These are phyloP conservation scores for Xylota segnis DNA, from an alignment of 2,888 invertebrate genomes.

Conservation along the genomic window DNA sequence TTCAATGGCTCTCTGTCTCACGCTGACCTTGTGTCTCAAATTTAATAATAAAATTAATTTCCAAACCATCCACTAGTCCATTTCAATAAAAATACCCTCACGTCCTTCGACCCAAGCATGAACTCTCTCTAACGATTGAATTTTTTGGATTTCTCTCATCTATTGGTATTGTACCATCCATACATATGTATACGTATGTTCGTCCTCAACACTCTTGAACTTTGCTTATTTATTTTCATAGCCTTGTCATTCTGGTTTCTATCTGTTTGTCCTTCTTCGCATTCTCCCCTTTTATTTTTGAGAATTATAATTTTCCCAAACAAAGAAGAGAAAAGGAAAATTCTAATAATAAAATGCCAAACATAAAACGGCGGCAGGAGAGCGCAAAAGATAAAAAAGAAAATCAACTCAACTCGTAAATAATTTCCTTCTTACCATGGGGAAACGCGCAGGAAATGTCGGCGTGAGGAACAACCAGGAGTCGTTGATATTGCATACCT, in stretches of 20 bases:
- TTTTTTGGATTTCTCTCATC: conserved; percentile 25
- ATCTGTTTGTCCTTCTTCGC: conserved; percentile 18
- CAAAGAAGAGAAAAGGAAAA: conserved; percentile 34
- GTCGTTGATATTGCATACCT: conserved; percentile 24
- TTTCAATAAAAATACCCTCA: conserved; percentile 20
- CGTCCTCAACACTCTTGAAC: conserved; percentile 16
- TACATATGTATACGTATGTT: no score
- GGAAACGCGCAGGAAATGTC: background rate
- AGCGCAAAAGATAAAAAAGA: conserved; percentile 21
- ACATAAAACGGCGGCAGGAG: background rate
- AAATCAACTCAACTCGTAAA: conserved; percentile 49
- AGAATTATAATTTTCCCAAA: conserved; percentile 17
- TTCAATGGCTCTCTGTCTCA: no score
- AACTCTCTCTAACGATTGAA: background rate
- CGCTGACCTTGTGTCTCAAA: background rate
- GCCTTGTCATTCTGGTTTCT: conserved; percentile 25
- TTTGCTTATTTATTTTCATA: conserved; percentile 8
- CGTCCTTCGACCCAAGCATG: background rate
- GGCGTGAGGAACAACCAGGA: conserved; percentile 1
- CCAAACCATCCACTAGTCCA: background rate
- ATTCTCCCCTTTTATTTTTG: background rate
- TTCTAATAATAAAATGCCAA: conserved; percentile 54
- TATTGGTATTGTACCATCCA: background rate
- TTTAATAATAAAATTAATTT: conserved; percentile 30
- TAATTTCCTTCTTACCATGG: conserved; percentile 22